Base-by-base conservation (phyloP, 30 jellyfish, hydroid and myxozoan genomes). In the Nemopilema nomurai region DNA sequence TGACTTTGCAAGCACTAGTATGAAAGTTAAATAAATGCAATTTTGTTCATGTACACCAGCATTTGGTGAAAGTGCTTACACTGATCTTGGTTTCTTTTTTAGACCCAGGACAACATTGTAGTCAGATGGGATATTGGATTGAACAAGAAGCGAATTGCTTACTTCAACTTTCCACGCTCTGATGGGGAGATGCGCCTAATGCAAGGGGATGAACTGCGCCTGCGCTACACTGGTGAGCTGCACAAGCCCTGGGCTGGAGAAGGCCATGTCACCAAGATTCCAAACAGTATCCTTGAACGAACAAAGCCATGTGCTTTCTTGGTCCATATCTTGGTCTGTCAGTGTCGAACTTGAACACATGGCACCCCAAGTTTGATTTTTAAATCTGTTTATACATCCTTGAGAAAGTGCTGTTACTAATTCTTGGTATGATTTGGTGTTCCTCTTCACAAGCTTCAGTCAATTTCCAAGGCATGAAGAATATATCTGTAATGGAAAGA, bases 181-280 rank as follows among this genome's bases (percentile, higher is more conserved):
- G 99, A 96, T 82, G 97, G 97, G 28, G 99, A 96, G 49, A 90
- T 96, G 98, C 77, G 98, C 16, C 94, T 96, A 62, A 96, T 96
- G 99, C 99, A 96, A 49, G 99, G 99, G 4, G 99, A 96, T 77
- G 99, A 96, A 51, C 89, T 96, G 72, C 63, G 97, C 24, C 88
- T 96, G 49, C 96, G 97, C 24, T 90, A 95, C 86, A 82, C 92
- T 69, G 99, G 99, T n/a, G 99, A 95, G 72, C 50, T 90, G 87
- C 95, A 95, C 51, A 93, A 93, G 63, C 95, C 99, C 16, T 95
- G 99, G 99, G 88, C 99, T 30, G 97, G 97, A 1, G 97, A 96
- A 91, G 98, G 99, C n/a, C 97, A 96, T 84, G 99, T 96, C 24
- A 84, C 92, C 62, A 96, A 96, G 83, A 90, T 96, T 27, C 99